These are phyloP conservation scores for Okapia johnstoni DNA, from an alignment of 2,113 vertebrate species.

Conservation along the genomic window DNA sequence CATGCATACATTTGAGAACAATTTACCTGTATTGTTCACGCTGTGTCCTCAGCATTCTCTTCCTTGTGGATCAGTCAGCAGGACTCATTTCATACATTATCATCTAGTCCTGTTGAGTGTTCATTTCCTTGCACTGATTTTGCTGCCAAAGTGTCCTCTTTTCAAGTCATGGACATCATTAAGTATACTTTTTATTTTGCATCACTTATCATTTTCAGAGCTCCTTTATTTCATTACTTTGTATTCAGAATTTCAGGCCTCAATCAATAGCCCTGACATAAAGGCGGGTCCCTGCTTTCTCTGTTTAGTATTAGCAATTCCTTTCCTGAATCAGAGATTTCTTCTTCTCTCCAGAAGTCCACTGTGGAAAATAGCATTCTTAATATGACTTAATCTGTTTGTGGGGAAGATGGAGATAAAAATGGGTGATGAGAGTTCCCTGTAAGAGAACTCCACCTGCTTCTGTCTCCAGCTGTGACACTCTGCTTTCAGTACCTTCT, in stretches of 20 bases:
- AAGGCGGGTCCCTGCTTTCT: not conserved
- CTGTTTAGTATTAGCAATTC: not conserved
- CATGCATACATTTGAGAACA: constrained; percentile 31
- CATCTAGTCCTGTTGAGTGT: not conserved
- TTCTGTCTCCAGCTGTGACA: too few relatives aligned
- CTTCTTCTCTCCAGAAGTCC: not conserved
- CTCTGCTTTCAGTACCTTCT: not conserved
- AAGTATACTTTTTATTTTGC: constrained; percentile 17
- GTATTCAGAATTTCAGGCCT: constrained; percentile 24
- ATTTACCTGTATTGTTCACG: constrained; percentile 57
- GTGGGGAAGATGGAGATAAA: not conserved
- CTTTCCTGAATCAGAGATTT: not conserved
- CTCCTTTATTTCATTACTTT: constrained; percentile 48
- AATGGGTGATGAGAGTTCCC: not conserved
- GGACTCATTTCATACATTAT: constrained; percentile 5
- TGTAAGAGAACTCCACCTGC: not conserved
- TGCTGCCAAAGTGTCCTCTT: constrained; percentile 30
- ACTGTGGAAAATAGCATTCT: not conserved
- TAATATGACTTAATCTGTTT: not conserved
- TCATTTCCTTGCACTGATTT: not conserved
- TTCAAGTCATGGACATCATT: constrained; percentile 34
- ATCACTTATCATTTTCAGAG: not conserved
- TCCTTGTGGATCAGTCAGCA: not conserved
- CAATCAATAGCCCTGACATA: not conserved
- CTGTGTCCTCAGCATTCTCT: constrained; percentile 22